Evolutionary conservation across 2,888 invertebrate species (phyloP).

Genomic region (Patella pellucida): DNA sequence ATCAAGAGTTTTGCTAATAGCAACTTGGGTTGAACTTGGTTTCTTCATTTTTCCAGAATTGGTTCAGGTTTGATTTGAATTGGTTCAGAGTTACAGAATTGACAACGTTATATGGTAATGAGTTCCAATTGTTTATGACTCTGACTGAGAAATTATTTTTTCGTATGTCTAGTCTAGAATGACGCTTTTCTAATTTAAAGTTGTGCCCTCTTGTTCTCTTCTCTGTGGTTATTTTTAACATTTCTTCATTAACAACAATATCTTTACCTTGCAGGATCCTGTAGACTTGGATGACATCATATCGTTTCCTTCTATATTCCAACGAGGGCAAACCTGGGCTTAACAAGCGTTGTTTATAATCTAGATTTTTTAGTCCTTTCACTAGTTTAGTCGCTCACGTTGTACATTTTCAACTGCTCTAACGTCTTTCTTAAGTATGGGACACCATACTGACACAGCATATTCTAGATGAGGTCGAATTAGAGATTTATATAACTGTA

Average conservation of each 20-base stretch:
- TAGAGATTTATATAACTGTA: too few relatives aligned
- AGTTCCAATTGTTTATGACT: slow-evolving; percentile 1
- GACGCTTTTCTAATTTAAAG: too few relatives aligned
- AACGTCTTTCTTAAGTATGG: slow-evolving; percentile 21
- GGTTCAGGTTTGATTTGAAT: slow-evolving; percentile 9
- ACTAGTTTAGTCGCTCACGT: too few relatives aligned
- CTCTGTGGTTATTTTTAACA: slow-evolving; percentile 12
- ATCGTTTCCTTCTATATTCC: slow-evolving; percentile 15
- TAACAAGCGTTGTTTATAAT: slow-evolving; percentile 22
- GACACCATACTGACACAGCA: too few relatives aligned
- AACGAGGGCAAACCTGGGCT: slow-evolving; percentile 19
- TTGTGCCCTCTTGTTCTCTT: too few relatives aligned
- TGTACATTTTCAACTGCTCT: slow-evolving; percentile 25
- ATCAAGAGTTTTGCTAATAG: too few relatives aligned
- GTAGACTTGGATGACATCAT: slow-evolving; percentile 25
- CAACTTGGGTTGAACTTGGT: too few relatives aligned
- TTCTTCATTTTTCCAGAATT: too few relatives aligned
- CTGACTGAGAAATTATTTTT: slow-evolving; percentile 21
- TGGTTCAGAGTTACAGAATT: slow-evolving; percentile 9
- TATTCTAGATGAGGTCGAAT: too few relatives aligned
- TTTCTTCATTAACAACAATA: neutral
- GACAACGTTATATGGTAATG: slow-evolving; percentile 15
- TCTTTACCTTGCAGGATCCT: too few relatives aligned
- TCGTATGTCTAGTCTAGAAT: slow-evolving; percentile 5
- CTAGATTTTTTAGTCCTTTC: slow-evolving; percentile 16